Evolutionary conservation across 2,888 invertebrate genomes (phyloP), one percentile per base, ranked within the genome.

Genomic region (Spodoptera littoralis): DNA sequence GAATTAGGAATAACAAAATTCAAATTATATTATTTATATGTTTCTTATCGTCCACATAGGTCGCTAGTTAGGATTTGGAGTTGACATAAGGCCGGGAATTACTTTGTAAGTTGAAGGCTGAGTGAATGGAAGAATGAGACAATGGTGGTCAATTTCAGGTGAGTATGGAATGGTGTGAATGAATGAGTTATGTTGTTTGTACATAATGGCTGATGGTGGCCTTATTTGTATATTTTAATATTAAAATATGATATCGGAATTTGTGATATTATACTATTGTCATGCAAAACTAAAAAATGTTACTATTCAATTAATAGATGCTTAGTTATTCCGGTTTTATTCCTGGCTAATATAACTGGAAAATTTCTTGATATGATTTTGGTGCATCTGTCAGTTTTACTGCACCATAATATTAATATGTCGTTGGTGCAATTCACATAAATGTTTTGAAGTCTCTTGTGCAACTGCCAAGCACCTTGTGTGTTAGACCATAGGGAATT

Each of bases 11-110:
- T 6, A 36, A 9, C 6, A 36, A 36, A 36, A 36, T 36, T 36
- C 36, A 8, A 36, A 36, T 6, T 30, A 30, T 36, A 9, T 36
- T 6, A 36, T 36, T 36, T 36, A 5, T 36, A 36, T 36, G 5
- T 58, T 56, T 44, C 9, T n/a, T 52, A 46, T 65, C 48, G 60
- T 70, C 56, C 49, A 60, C 36, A 55, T 49, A 59, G 13, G 50
- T 66, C 24, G 50, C 13, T 44, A 46, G 22, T 22, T 62, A 67
- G 50, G 46, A 51, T 22, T 51, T 12, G 51, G 51, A 65, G 43
- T 53, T 30, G 27, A 49, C 49, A 50, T 45, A 53, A 56, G 47
- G 71, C 71, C 71, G 73, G 71, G 71, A 72, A 72, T 69, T 72
- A 72, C 22, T 36, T 3, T 44, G n/a, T 73, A 73, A 72, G 69